Base-by-base conservation (phyloP, 1,140 invertebrate species). In the Bombus superbus region DNA sequence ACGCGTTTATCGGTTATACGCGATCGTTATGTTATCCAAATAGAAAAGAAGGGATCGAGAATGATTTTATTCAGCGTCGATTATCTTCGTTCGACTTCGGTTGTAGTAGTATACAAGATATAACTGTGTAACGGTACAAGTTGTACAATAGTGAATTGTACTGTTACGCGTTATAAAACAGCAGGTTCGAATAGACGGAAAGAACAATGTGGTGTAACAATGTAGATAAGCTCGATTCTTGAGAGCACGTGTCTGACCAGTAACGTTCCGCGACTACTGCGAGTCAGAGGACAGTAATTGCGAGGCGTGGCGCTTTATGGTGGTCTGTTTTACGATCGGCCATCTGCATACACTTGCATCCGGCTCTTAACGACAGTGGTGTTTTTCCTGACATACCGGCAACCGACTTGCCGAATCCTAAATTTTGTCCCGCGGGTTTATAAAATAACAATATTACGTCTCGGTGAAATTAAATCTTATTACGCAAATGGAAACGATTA, bases 231-330 rank as follows among this genome's bases (percentile, higher is more conserved):
- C 28, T 42, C 69, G 69, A 72, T 72, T n/a, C 69, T 72, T n/a
- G 38, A 9, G 25, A 13, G 38, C 25, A 42, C 69, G 69, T 25
- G 69, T 42, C 69, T 72, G 69, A 40, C 69, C 69, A 72, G 28
- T n/a, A n/a, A 42, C 28, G 40, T 13, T 15, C 28, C 40, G 15
- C 38, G 9, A 40, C 28, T 44, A 72, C 40, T n/a, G 69, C 28
- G 38, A 42, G 38, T 72, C 40, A 44, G 38, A 72, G 2, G 13
- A n/a, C 40, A 42, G 38, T 40, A 72, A 72, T 72, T 42, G 42
- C 69, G 40, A 42, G 28, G 69, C 69, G 69, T 42, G 40, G 40
- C 28, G 69, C 40, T 72, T 72, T 72, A 72, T 72, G 69, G 28
- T 15, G 69, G 28, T 3, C 28, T 13, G 25, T 72, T 72, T 72